phyloP scores from a whole-genome alignment of 2,113 vertebrate genomes.

The Rhegmatorhina hoffmannsi region DNA sequence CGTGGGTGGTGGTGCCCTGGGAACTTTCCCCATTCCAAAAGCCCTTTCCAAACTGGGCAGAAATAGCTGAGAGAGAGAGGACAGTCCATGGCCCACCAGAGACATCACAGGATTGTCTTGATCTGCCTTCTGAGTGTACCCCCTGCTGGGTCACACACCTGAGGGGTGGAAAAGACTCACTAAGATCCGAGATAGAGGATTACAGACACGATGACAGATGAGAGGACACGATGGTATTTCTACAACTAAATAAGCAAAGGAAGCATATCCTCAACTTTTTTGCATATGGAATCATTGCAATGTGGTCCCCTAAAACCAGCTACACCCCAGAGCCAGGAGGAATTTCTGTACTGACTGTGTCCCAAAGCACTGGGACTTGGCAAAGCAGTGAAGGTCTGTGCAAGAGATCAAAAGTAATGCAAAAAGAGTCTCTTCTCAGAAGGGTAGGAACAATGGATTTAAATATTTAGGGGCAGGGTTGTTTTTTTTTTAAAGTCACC shows the following conservation, averaged over 20 bases:
- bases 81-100: background rate
- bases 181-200: background rate
- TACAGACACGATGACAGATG: fast-evolving
- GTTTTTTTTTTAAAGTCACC: background rate
- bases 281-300: background rate
- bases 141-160: background rate
- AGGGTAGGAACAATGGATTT: background rate
- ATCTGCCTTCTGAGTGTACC: background rate
- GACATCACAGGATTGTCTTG: fast-evolving
- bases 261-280: background rate
- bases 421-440: background rate
- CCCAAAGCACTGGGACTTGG: background rate
- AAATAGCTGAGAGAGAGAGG: background rate
- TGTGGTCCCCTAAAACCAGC: background rate
- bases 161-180: background rate
- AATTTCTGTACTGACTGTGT: background rate
- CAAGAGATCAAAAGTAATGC: background rate
- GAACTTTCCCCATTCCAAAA: background rate
- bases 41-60: background rate
- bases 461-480: background rate
- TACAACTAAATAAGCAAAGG: background rate
- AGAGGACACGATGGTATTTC: background rate
- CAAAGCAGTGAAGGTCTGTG: background rate
- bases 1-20: background rate
- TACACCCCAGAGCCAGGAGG: background rate